Evolutionary conservation across 2,888 invertebrate genomes (phyloP).

Genomic region (Carpatolechia fugitivella): DNA sequence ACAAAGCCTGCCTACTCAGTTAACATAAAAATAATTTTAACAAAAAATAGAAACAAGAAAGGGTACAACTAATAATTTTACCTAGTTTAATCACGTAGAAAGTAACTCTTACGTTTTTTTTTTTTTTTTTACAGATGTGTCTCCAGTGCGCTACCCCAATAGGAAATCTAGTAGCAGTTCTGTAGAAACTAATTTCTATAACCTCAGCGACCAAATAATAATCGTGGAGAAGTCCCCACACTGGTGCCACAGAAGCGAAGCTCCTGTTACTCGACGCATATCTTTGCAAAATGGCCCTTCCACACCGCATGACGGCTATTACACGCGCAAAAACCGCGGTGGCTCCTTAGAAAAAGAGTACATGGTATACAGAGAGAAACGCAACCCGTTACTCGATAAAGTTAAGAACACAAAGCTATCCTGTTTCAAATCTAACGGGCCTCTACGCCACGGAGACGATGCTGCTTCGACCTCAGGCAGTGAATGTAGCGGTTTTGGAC

Average conservation of each 20-base stretch:
- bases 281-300: conserved; percentile 65
- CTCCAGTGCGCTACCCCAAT: conserved; percentile 81
- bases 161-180: conserved; percentile 81
- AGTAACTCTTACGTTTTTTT: too few relatives aligned
- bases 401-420: conserved; percentile 85
- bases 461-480: conserved; percentile 75
- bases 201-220: conserved; percentile 80
- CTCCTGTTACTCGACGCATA: conserved; percentile 64
- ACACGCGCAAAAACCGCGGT: conserved; percentile 69
- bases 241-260: conserved; percentile 61
- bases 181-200: conserved; percentile 84
- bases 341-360: conserved; percentile 79
- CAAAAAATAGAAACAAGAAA: too few relatives aligned
- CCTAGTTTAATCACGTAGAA: too few relatives aligned
- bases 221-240: conserved; percentile 79
- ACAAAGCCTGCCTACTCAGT: too few relatives aligned
- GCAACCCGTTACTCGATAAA: conserved; percentile 84
- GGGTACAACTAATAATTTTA: too few relatives aligned
- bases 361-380: conserved; percentile 81
- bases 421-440: conserved; percentile 81
- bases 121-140: conserved; percentile 77
- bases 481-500: conserved; percentile 75
- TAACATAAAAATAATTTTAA: too few relatives aligned
- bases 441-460: conserved; percentile 70
- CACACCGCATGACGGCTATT: conserved; percentile 72